Percentiles rank a stretch among this genome's conserved stretches.
phyloP scores from a whole-genome alignment of 2,113 vertebrate genomes.

The chimpanzee (Pan troglodytes) region NHGRI_mPanTro3-v2.1_pri NC_072398.2:28948001-28948500 shows the following conservation, averaged over 20 bases:
- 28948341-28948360: background rate
- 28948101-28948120: background rate
- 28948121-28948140: background rate
- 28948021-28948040: background rate
- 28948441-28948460: background rate
- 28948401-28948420: fast-evolving
- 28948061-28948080: background rate
- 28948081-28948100: background rate
- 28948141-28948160: background rate
- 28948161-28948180: background rate
- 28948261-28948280: background rate
- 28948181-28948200: background rate
- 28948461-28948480: background rate
- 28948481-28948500: background rate
- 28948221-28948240: background rate
- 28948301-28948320: background rate
- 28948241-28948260: background rate
- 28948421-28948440: background rate
- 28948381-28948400: background rate
- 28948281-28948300: background rate
- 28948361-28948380: background rate
- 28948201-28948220: background rate
- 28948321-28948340: background rate
- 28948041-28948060: background rate
- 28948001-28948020: background rate